Evolutionary conservation across 37 sponge, comb jelly and placozoan genomes (phyloP), one percentile per base, ranked within the genome.

Genomic region (Halisarca cf. caerulea): DNA sequence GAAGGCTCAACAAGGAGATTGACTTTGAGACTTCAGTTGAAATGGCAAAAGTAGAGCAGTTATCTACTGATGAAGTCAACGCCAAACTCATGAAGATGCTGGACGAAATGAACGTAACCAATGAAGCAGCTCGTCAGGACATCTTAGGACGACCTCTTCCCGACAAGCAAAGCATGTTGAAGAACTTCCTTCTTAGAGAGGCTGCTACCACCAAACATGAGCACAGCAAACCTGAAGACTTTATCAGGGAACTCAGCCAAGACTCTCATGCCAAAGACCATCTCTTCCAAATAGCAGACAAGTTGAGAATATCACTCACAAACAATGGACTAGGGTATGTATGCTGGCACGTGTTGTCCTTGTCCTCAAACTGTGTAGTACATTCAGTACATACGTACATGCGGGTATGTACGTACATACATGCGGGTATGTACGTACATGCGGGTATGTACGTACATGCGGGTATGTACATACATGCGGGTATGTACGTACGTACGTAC

Each of bases 71-170:
- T 17, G 83, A 83, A 25, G 37, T 83, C 42, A 43, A 83, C 8
- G 38, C 20, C 71, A 69, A 35, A 41, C 83, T 83, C 70, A 9
- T 37, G 30, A 25, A 62, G 66, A 74, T 74, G 77, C 7, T 94
- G 97, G 98, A 97, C 42, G 98, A 97, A 78, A 97, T 95, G 84
- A 97, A 97, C 59, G 75, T 97, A 33, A 87, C 93, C 15, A 89
- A 88, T 60, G 91, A 90, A 57, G 84, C 74, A 6, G 90, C 88
- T 33, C 69, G 98, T 21, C 79, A 79, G 42, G 93, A 95, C 37
- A 94, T 97, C 73, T 72, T 95, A 30, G 82, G 87, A 2, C 86
- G 91, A 36, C 62, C 86, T 14, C 40, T 94, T 15, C 39, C 66
- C 2, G 91, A 92, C 28, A 94, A 92, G 88, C 84, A 85, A 60